Conservation (phyloP, 2,797 vertebrate genomes). For the Argya squamiceps region DNA sequence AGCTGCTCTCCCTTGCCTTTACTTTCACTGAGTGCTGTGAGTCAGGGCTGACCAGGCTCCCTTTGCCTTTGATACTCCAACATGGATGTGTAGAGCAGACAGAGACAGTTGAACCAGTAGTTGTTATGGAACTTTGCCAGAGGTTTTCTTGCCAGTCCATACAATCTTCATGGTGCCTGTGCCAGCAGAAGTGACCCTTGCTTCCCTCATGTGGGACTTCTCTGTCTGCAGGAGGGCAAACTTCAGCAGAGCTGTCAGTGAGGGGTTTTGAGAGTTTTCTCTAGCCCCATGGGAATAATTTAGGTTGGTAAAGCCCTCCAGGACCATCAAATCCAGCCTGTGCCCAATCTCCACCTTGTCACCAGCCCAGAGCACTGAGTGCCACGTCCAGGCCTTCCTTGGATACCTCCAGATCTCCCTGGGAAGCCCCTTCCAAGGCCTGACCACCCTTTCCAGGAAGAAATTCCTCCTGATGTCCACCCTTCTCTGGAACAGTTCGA, state of each 20-base stretch:
- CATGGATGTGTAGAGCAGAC: background rate
- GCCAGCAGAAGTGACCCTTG: background rate
- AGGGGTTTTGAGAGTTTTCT: background rate
- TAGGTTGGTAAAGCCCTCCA: background rate
- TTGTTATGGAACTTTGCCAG: background rate
- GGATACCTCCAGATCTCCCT: background rate
- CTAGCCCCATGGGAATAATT: background rate
- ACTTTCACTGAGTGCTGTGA: background rate
- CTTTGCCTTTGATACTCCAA: slow-evolving; percentile 11
- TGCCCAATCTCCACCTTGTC: background rate
- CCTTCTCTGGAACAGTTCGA: background rate
- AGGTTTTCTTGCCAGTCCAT: background rate
- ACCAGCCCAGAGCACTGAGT: background rate
- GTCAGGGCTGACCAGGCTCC: slow-evolving; percentile 22
- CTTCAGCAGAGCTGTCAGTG: background rate
- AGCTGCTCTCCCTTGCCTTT: background rate
- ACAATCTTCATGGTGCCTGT: background rate
- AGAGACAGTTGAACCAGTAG: background rate
- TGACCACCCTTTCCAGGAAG: background rate
- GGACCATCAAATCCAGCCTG: background rate
- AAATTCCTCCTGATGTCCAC: background rate
- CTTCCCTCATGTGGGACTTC: background rate
- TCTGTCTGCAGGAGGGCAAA: background rate
- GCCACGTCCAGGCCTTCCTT: accelerated
- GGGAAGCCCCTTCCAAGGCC: background rate